Percentiles rank a stretch among this genome's conserved stretches.
phyloP scores from a whole-genome alignment of 2,888 invertebrate genomes.

The Stomorhina lunata region DNA sequence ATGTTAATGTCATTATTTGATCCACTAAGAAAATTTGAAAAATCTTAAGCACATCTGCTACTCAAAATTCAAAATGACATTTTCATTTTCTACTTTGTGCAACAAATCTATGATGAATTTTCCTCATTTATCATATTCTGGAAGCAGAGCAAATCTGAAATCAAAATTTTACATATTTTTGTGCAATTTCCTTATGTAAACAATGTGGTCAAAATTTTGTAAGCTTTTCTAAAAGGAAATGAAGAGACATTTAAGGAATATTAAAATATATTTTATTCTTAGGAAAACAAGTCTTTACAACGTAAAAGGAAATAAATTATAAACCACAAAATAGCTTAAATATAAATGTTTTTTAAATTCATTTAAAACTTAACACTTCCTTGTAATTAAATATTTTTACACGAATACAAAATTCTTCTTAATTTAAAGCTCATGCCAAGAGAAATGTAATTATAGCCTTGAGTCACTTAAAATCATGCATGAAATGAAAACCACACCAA shows the following conservation, averaged over 20 bases:
- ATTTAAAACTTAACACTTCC: too few relatives aligned
- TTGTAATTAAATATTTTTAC: too few relatives aligned
- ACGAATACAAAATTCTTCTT: too few relatives aligned
- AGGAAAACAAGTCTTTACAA: too few relatives aligned
- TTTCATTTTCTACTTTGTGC: neutral
- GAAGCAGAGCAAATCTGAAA: too few relatives aligned
- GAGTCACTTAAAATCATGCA: too few relatives aligned
- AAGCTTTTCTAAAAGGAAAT: neutral
- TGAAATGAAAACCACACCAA: too few relatives aligned
- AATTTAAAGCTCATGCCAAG: too few relatives aligned
- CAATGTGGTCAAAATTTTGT: neutral
- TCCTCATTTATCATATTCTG: neutral
- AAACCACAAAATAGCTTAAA: too few relatives aligned
- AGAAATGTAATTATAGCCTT: too few relatives aligned
- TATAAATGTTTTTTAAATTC: too few relatives aligned
- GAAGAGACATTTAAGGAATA: neutral
- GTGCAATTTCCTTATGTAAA: neutral
- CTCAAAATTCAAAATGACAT: neutral
- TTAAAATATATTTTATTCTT: neutral
- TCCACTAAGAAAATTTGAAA: neutral
- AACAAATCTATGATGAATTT: neutral
- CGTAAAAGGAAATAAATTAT: too few relatives aligned
- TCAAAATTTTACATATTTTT: neutral
- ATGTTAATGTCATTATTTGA: neutral
- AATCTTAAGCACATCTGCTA: neutral